Conservation (phyloP, 2,888 invertebrate species). For the Helicoverpa assulta region DNA sequence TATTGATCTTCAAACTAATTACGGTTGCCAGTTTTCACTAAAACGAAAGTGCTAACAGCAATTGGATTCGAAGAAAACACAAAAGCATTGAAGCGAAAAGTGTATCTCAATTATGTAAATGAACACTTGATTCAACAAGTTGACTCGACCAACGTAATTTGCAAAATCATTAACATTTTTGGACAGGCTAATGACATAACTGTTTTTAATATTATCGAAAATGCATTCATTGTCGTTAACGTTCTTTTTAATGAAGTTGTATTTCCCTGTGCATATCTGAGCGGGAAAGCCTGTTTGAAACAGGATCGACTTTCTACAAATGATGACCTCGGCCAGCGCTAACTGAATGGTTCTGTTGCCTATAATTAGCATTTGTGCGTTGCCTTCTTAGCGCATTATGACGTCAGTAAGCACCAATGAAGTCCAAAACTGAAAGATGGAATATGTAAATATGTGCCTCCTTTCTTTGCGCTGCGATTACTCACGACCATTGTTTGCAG, state of each 20-base stretch:
- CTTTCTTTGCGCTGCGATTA: constrained; percentile 37
- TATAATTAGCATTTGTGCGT: constrained; percentile 31
- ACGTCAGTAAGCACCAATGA: constrained; percentile 36
- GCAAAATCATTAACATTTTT: constrained; percentile 49
- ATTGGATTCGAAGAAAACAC: constrained; percentile 36
- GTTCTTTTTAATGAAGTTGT: constrained; percentile 30
- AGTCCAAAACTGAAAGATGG: constrained; percentile 43
- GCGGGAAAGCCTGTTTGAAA: constrained; percentile 52
- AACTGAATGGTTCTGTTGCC: constrained; percentile 30
- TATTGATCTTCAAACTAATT: constrained; percentile 16
- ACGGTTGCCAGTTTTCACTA: constrained; percentile 13
- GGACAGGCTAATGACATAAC: constrained; percentile 29
- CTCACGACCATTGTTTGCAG: constrained; percentile 49
- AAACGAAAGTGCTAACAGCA: constrained; percentile 44
- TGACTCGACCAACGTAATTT: constrained; percentile 27
- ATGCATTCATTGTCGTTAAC: constrained; percentile 16
- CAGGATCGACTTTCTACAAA: constrained; percentile 58
- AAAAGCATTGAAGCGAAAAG: constrained; percentile 30
- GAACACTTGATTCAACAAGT: constrained; percentile 43
- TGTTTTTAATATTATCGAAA: constrained; percentile 27
- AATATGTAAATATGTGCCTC: constrained; percentile 28
- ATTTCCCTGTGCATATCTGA: constrained; percentile 39
- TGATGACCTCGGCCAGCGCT: constrained; percentile 30
- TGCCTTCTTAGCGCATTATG: constrained; percentile 33
- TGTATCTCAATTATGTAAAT: constrained; percentile 53